Evolutionary conservation across 2,113 vertebrate genomes (phyloP).

Genomic region (Petrocephalus zakoni): DNA sequence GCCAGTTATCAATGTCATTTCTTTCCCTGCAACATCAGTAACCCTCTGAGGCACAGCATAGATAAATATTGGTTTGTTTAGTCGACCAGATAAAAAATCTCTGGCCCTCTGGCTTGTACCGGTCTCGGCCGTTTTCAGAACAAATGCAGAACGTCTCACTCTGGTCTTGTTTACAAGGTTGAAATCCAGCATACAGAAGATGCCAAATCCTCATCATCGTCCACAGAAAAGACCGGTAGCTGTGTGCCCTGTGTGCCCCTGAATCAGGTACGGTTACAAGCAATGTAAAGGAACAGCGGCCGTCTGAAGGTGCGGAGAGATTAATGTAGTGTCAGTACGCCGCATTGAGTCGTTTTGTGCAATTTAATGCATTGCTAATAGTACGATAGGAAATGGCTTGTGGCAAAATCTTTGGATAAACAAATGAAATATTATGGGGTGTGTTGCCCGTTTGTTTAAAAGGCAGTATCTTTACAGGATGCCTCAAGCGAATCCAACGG

Average conservation of each 20-base stretch:
- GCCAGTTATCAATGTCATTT: not conserved
- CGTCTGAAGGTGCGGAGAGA: not conserved
- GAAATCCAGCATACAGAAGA: slow-evolving; percentile 22
- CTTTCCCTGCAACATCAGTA: not conserved
- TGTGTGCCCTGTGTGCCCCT: slow-evolving; percentile 8
- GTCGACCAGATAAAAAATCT: not conserved
- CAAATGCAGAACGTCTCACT: not conserved
- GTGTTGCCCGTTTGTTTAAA: slow-evolving; percentile 29
- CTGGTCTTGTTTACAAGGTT: slow-evolving; percentile 16
- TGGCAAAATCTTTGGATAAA: not conserved
- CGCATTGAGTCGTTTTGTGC: not conserved
- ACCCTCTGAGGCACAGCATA: not conserved
- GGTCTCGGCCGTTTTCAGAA: not conserved
- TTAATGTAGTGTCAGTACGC: not conserved
- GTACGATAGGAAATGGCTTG: not conserved
- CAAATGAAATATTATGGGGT: not conserved
- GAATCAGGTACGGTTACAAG: slow-evolving; percentile 14
- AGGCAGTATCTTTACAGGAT: slow-evolving; percentile 49
- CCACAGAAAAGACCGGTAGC: slow-evolving; percentile 10
- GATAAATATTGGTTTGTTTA: slow-evolving; percentile 8
- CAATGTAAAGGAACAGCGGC: not conserved
- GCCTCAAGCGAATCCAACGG: slow-evolving; percentile 48
- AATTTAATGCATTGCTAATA: not conserved
- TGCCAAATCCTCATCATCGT: slow-evolving; percentile 12
- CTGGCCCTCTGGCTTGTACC: not conserved